phyloP scores from a whole-genome alignment of 1,140 invertebrate species.

The Caerostris darwini region DNA sequence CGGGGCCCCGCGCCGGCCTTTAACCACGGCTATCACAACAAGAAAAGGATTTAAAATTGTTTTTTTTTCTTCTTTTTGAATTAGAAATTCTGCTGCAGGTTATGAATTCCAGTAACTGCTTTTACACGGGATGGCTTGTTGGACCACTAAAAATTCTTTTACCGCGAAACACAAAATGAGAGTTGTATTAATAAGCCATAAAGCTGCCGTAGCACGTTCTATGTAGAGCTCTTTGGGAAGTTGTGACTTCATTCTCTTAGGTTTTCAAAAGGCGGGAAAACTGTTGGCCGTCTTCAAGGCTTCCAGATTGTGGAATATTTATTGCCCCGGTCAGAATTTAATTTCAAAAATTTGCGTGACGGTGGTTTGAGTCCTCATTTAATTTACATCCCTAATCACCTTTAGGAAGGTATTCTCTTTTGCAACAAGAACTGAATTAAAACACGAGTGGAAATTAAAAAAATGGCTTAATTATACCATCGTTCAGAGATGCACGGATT shows the following conservation, averaged over 20 bases:
- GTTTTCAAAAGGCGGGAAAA: background rate
- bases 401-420: background rate
- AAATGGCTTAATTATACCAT: constrained; percentile 60
- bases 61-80: background rate
- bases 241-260: constrained; percentile 39
- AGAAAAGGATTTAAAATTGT: background rate
- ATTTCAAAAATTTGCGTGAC: constrained; percentile 30
- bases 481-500: background rate
- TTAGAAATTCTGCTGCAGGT: background rate
- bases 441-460: constrained; percentile 59
- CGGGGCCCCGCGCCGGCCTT: background rate
- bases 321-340: constrained; percentile 54
- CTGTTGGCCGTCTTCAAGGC: constrained; percentile 37
- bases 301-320: constrained; percentile 43
- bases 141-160: background rate
- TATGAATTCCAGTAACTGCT: background rate
- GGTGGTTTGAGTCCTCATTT: constrained; percentile 19
- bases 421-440: constrained; percentile 8
- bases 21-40: background rate
- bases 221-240: background rate
- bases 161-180: background rate
- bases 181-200: constrained; percentile 66
- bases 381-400: constrained; percentile 66
- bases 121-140: background rate
- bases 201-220: constrained; percentile 36